Base-by-base conservation (phyloP, 2,888 invertebrate genomes). In the Dicyrtoma fusca region DNA sequence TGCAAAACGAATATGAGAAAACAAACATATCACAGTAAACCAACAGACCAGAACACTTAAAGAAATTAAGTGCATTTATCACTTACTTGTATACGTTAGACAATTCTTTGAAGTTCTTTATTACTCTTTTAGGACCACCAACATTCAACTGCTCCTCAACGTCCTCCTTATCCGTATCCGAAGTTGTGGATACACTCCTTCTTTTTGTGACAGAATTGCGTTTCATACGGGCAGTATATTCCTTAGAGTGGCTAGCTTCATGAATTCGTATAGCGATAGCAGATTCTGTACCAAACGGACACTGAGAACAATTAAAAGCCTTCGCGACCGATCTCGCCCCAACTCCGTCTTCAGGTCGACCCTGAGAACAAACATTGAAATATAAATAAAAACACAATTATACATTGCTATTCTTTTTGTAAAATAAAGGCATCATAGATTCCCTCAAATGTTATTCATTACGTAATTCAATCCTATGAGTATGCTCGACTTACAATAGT, bases 401-500 rank as follows among this genome's bases (percentile, higher is more conserved):
- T n/a, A n/a, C n/a, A n/a, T n/a, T n/a, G n/a, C n/a, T n/a, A n/a
- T n/a, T n/a, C n/a, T n/a, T n/a, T n/a, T n/a, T n/a, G n/a, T n/a
- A n/a, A n/a, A n/a, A n/a, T n/a, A n/a, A n/a, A n/a, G n/a, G n/a
- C n/a, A n/a, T n/a, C n/a, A n/a, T n/a, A n/a, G n/a, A n/a, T n/a
- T n/a, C n/a, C n/a, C n/a, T n/a, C n/a, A n/a, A n/a, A n/a, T n/a
- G n/a, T n/a, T n/a, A n/a, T n/a, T n/a, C n/a, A n/a, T n/a, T n/a
- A n/a, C n/a, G n/a, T n/a, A n/a, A n/a, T n/a, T n/a, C n/a, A n/a
- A n/a, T n/a, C n/a, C n/a, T n/a, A n/a, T n/a, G n/a, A n/a, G n/a
- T n/a, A n/a, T n/a, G 3, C 34, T 49, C 44, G 21, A 74, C 71
- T 74, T 65, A 66, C 71, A 71, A 49, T 71, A 42, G 57, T 69